phyloP scores from a whole-genome alignment of 23 tunicate species.

The Styela plicata region DNA sequence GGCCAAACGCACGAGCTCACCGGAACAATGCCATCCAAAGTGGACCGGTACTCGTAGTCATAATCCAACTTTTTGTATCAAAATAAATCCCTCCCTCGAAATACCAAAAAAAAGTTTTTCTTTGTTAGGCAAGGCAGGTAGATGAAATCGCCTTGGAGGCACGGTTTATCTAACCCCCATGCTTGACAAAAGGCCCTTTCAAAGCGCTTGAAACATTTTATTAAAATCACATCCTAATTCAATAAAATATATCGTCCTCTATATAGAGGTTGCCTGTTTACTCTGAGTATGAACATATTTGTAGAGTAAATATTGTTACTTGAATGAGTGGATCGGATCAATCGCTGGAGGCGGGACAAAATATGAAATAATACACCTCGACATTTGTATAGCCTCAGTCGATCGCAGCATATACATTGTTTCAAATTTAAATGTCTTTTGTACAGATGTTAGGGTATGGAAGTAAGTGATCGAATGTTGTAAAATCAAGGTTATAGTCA shows the following conservation, averaged over 20 bases:
- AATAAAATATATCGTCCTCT: not conserved
- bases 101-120: no score
- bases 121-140: no score
- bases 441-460: no score
- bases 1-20: not conserved
- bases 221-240: not conserved
- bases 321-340: slow-evolving; percentile 6
- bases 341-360: slow-evolving; percentile 12
- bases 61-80: not conserved
- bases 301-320: slow-evolving; percentile 18
- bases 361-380: slow-evolving; percentile 20
- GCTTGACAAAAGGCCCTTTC: no score
- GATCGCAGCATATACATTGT: no score
- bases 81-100: not conserved
- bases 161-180: no score
- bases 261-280: not conserved
- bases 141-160: no score
- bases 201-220: no score
- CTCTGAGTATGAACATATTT: not conserved
- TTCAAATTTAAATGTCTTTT: no score
- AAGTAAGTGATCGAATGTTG: no score
- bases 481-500: no score
- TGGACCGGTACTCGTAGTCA: not conserved
- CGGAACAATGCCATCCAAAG: not conserved
- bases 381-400: not conserved